Conservation (phyloP, 2,888 invertebrate genomes). For the Nycteola revayana region DNA sequence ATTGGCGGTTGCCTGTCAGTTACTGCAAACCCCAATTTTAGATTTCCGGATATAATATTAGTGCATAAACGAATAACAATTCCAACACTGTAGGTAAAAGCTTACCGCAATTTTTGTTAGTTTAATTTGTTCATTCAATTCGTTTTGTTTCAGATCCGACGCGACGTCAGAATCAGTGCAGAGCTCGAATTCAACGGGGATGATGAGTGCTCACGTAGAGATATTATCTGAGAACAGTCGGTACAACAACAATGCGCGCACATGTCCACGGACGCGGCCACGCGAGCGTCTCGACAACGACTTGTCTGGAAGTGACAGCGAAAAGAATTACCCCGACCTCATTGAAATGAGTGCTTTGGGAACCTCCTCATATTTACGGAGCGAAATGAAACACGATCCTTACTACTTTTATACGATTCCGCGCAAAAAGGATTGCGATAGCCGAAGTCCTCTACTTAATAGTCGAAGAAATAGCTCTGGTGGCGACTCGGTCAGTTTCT, state of each 20-base stretch:
- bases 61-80: no score
- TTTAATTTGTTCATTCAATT: slow-evolving; percentile 6
- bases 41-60: no score
- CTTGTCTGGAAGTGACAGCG: slow-evolving; percentile 74
- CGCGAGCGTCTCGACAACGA: slow-evolving; percentile 74
- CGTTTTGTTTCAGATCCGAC: slow-evolving; percentile 60
- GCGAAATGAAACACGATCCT: slow-evolving; percentile 66
- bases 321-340: slow-evolving; percentile 81
- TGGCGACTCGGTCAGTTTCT: slow-evolving; percentile 82
- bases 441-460: slow-evolving; percentile 88
- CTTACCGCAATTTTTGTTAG: not conserved
- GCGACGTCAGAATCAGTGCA: slow-evolving; percentile 78
- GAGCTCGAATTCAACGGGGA: slow-evolving; percentile 78
- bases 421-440: slow-evolving; percentile 83
- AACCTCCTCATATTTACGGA: slow-evolving; percentile 61
- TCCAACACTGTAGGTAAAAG: no score
- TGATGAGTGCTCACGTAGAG: slow-evolving; percentile 64
- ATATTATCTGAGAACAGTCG: slow-evolving; percentile 62
- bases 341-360: slow-evolving; percentile 77
- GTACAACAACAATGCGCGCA: slow-evolving; percentile 66
- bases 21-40: slow-evolving; percentile 3
- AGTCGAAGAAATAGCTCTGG: slow-evolving; percentile 88
- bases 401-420: slow-evolving; percentile 87
- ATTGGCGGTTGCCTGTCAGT: slow-evolving; percentile 3
- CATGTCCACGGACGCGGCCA: slow-evolving; percentile 60